Conservation (phyloP, 2,888 invertebrate genomes). For the Hoplodrina blanda region DNA sequence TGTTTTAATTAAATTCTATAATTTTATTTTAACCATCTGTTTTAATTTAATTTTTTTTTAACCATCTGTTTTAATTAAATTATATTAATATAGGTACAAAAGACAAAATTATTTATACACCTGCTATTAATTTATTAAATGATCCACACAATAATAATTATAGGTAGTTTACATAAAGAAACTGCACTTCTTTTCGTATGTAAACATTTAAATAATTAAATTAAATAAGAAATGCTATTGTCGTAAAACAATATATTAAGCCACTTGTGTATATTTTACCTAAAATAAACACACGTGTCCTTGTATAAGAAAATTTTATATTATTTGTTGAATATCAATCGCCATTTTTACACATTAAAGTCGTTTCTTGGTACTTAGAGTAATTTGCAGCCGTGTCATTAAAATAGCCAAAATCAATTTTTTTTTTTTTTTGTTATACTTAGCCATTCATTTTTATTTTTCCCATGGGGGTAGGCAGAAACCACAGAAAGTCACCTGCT, state of each 20-base stretch:
- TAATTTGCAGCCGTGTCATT: neutral
- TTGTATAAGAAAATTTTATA: constrained; percentile 1
- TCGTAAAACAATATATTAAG: neutral
- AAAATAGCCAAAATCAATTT: neutral
- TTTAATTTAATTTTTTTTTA: too few species aligned
- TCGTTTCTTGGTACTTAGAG: neutral
- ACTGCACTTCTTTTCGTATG: neutral
- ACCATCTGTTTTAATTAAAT: too few species aligned
- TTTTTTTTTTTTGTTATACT: too few species aligned
- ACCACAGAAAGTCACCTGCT: too few species aligned
- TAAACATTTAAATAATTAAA: constrained; percentile 20
- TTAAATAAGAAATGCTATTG: constrained; percentile 2
- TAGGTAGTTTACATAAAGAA: neutral
- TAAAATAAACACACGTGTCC: constrained; percentile 25
- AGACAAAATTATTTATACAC: neutral
- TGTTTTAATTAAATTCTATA: too few species aligned
- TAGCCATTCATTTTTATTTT: too few species aligned
- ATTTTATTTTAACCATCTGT: too few species aligned
- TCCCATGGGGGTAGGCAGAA: too few species aligned
- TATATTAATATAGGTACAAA: too few species aligned
- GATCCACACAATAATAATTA: neutral
- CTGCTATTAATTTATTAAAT: neutral
- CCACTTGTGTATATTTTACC: constrained; percentile 39
- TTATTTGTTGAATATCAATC: neutral
- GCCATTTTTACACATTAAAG: neutral